These are phyloP conservation scores for Austrofundulus limnaeus DNA, from an alignment of 2,113 vertebrate species.

Conservation along the genomic window DNA sequence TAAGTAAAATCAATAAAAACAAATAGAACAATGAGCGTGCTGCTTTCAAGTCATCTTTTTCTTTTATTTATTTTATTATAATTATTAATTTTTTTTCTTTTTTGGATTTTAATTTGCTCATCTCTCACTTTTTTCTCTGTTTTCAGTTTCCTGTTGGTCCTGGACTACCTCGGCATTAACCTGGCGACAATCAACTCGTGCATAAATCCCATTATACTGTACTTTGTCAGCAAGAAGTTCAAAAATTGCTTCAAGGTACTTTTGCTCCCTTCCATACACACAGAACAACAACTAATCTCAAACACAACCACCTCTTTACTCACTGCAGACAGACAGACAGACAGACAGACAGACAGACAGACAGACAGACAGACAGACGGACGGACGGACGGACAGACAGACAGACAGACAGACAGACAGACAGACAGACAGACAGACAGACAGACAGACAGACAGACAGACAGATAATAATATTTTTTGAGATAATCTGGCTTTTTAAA, in stretches of 20 bases:
- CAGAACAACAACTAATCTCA: too few relatives aligned
- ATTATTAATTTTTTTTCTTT: too few relatives aligned
- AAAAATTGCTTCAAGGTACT: slow-evolving; percentile 99
- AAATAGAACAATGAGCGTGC: too few relatives aligned
- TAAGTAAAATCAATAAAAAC: too few relatives aligned
- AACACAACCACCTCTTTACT: not conserved
- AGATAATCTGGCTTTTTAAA: slow-evolving; percentile 30
- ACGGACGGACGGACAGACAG: slow-evolving; percentile 7
- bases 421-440: slow-evolving; percentile 7
- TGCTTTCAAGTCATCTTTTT: too few relatives aligned
- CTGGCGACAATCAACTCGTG: slow-evolving; percentile 96
- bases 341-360: slow-evolving; percentile 8
- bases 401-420: slow-evolving; percentile 4
- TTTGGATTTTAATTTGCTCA: not conserved
- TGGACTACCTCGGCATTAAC: slow-evolving; percentile 92
- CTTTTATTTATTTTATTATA: not conserved
- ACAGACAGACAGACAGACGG: slow-evolving; percentile 4
- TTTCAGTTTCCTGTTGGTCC: slow-evolving; percentile 88
- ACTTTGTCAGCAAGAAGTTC: slow-evolving; percentile 99
- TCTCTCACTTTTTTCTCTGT: slow-evolving; percentile 35
- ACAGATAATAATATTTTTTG: too few relatives aligned
- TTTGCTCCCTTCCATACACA: not conserved
- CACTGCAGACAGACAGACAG: not conserved
- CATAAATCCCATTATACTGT: slow-evolving; percentile 97
- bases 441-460: slow-evolving; percentile 7